These are phyloP conservation scores for Choloepus hoffmanni DNA, from an alignment of 2,113 vertebrate species.

Conservation along the genomic window DNA sequence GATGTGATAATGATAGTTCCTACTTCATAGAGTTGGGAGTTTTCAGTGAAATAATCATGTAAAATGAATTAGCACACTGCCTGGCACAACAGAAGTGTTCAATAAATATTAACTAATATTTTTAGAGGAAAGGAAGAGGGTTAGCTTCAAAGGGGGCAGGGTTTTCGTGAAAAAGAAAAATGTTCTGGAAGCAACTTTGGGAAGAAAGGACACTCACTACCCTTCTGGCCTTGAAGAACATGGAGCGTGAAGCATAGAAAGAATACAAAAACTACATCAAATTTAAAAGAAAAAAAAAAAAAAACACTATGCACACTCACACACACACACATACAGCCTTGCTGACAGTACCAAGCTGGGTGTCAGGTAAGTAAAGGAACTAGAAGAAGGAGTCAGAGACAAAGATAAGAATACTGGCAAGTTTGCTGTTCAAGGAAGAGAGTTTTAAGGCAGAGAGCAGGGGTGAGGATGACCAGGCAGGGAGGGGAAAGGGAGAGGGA, in stretches of 20 bases:
- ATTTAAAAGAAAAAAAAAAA: background rate
- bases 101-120: background rate
- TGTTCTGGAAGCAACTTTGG: background rate
- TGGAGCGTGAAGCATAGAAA: background rate
- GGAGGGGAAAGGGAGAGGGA: rapidly evolving
- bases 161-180: background rate
- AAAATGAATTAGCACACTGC: slow-evolving; percentile 2
- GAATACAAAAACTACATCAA: background rate
- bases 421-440: background rate
- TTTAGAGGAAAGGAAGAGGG: background rate
- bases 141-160: background rate
- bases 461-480: too few species aligned
- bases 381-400: background rate
- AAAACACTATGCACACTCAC: background rate
- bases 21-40: background rate
- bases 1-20: background rate
- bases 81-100: background rate
- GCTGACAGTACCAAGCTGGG: background rate
- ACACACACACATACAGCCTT: background rate
- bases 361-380: background rate
- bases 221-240: slow-evolving; percentile 19
- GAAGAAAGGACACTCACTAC: background rate
- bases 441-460: background rate
- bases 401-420: background rate
- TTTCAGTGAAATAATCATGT: background rate